Evolutionary conservation across 2,797 vertebrate species (phyloP), one percentile per base, ranked within the genome.

Genomic region (Gadopsis bispinosus): DNA sequence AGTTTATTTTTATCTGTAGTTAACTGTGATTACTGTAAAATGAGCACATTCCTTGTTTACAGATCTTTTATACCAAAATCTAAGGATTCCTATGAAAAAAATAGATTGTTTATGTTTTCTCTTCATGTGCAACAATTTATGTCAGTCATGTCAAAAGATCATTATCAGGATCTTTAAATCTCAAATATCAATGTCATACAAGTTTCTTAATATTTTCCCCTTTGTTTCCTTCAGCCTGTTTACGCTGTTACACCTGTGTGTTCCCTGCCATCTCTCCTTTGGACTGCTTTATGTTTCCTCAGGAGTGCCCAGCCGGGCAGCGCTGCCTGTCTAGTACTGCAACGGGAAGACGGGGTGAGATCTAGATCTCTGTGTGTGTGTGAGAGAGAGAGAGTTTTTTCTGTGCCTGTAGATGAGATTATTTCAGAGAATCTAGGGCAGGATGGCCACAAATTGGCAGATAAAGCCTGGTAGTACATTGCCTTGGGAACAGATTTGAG

Each of bases 161-260:
- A 55, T 43, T 43, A 17, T 31, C 19, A 53, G 35, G 19, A 13
- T 54, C n/a, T 5, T 65, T 3, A 35, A 50, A 12, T 19, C 9
- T 47, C 17, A 47, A 19, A 47, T 47, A 47, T 45, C 41, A 43
- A 43, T 31, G 53, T 16, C 29, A 16, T 9, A 8, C 19, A 56
- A 10, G 37, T 17, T 19, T 56, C 4, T 51, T 43, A 13, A 10
- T 41, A 31, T 26, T 1, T 12, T 12, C 3, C 26, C 29, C 9
- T 0, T 48, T n/a, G 22, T 77, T 51, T 29, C 56, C 62, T n/a
- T 43, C 88, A 95, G 93, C 68, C 5, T 72, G 84, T 80, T 79
- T 96, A 87, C 70, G 0, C 39, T 97, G 96, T 69, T 96, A 93
- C 89, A 94, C 91, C 0, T 97, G 96, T 62, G 55, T 95, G 45